Evolutionary conservation across 1,140 invertebrate genomes (phyloP), one percentile per base, ranked within the genome.

Genomic region (Sinonovacula constricta): DNA sequence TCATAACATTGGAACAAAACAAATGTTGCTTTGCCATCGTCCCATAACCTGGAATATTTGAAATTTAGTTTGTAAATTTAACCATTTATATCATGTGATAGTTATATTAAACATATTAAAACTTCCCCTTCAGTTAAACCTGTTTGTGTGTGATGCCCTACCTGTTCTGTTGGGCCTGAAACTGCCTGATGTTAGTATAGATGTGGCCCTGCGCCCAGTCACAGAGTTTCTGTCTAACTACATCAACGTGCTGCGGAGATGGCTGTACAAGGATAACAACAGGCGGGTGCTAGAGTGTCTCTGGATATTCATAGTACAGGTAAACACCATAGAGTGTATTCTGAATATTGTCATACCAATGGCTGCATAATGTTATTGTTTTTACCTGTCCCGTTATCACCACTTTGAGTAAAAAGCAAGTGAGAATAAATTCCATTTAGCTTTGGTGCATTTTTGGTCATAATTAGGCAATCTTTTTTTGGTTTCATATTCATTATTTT

Each of bases 251-350:
- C 63, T 89, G 39, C 76, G 80, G 15, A 39, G 71, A 12, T 89
- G 88, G 88, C 77, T 89, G 12, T 88, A 88, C 65, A 53, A 57
- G 5, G 81, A 83, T 26, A 78, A 80, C 56, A 88, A 84, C 60
- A 69, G 62, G 12, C 57, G 80, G 14, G 80, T 88, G 31, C 67
- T 85, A 14, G 84, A 88, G 51, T 83, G 81, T 74, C 57, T 89
- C 4, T 89, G 88, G 88, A 81, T 87, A 18, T 85, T 85, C 31
- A 84, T 89, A 56, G 87, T 88, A 4, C 80, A 86, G 79, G 86
- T 88, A 74, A 34, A 45, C 56, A 14, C 12, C 30, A 36, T 59
- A n/a, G n/a, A n/a, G n/a, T n/a, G n/a, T n/a, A n/a, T n/a, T n/a
- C n/a, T n/a, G n/a, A n/a, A n/a, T n/a, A n/a, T n/a, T n/a, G n/a